Conservation (phyloP, 2,888 invertebrate genomes). For the Lagria hirta region DNA sequence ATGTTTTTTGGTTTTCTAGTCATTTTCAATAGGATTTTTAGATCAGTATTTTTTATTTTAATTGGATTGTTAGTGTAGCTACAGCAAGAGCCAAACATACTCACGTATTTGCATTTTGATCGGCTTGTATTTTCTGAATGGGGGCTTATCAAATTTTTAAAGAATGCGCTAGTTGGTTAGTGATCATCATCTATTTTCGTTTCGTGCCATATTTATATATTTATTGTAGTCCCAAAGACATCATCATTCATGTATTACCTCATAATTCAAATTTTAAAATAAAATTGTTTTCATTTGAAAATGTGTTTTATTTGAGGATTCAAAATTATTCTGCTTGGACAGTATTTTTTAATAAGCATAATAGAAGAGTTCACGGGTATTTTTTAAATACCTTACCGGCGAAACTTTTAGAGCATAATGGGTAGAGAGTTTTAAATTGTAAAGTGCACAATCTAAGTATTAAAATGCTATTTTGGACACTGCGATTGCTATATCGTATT, state of each 20-base stretch:
- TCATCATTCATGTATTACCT: constrained; percentile 15
- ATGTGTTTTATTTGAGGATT: too few species aligned
- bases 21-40: constrained; percentile 14
- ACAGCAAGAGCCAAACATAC: too few species aligned
- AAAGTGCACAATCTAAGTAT: too few species aligned
- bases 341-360: too few species aligned
- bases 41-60: constrained; percentile 25
- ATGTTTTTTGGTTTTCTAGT: constrained; percentile 16
- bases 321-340: too few species aligned
- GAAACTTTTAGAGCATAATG: too few species aligned
- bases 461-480: too few species aligned
- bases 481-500: too few species aligned
- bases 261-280: constrained; percentile 17
- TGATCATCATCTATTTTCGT: constrained; percentile 7
- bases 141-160: constrained; percentile 12
- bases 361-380: too few species aligned
- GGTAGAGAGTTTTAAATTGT: too few species aligned
- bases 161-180: constrained; percentile 11
- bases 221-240: constrained; percentile 12
- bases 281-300: constrained; percentile 19
- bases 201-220: constrained; percentile 14
- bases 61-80: constrained; percentile 24
- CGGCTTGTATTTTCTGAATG: constrained; percentile 5
- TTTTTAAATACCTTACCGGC: too few species aligned
- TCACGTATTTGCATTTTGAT: constrained; percentile 12